Evolutionary conservation across 1,140 invertebrate genomes (phyloP).

Genomic region (Drosophila subobscura): DNA sequence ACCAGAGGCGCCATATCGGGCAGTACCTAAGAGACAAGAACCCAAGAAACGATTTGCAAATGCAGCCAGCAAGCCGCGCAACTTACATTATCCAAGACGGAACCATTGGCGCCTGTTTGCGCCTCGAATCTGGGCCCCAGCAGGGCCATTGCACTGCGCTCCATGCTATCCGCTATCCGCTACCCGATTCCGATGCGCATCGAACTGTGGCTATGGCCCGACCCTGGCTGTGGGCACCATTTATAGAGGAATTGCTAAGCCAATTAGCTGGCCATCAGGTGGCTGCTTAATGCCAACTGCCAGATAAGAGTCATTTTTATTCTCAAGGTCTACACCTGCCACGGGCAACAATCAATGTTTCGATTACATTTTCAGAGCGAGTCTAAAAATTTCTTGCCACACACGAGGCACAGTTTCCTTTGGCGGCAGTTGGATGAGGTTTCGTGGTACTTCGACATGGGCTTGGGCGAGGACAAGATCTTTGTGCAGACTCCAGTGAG

Average conservation of each 20-base stretch:
- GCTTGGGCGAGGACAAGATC: no score
- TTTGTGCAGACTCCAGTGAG: no score
- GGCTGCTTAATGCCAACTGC: conserved; percentile 26
- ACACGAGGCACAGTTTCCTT: conserved; percentile 51
- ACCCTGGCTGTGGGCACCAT: background rate
- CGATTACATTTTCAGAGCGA: conserved; percentile 20
- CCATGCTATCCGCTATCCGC: conserved; percentile 57
- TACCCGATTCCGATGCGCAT: conserved; percentile 29
- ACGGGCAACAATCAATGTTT: background rate
- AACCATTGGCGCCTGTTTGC: conserved; percentile 58
- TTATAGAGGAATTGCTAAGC: conserved; percentile 54
- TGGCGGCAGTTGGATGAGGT: background rate
- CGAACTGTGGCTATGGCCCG: conserved; percentile 28
- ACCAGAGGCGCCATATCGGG: conserved; percentile 89
- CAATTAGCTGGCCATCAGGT: conserved; percentile 49
- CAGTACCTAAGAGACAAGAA: conserved; percentile 37
- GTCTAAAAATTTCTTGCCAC: conserved; percentile 52
- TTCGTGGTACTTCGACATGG: background rate
- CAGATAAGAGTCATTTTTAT: conserved; percentile 46
- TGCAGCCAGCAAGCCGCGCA: background rate
- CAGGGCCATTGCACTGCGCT: conserved; percentile 38
- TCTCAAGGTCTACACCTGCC: background rate
- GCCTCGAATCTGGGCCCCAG: conserved; percentile 57
- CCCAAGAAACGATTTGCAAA: background rate
- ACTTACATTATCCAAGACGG: conserved; percentile 71